Conservation (phyloP, 1,140 invertebrate genomes). For the Scaptodrosophila lebanonensis region DNA sequence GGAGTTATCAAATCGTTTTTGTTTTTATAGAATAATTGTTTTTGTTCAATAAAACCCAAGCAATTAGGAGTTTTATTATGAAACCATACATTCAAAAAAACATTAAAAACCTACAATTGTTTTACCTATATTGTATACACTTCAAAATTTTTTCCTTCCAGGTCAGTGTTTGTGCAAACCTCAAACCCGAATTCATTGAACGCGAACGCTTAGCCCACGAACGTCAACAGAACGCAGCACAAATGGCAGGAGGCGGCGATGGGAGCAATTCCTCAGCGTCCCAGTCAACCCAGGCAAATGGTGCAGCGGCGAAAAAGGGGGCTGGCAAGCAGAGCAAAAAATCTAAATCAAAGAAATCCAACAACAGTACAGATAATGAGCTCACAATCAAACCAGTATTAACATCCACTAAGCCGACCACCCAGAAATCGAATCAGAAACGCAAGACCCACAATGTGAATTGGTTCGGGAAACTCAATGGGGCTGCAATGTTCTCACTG, state of each 20-base stretch:
- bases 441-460: conserved; percentile 38
- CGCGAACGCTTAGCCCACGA: conserved; percentile 44
- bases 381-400: conserved; percentile 51
- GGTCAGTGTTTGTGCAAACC: conserved; percentile 59
- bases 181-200: conserved; percentile 50
- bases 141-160: conserved; percentile 39
- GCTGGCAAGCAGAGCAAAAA: conserved; percentile 53
- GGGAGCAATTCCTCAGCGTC: too few relatives aligned
- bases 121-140: too few relatives aligned
- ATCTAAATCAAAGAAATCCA: conserved; percentile 51
- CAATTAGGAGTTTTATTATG: too few relatives aligned
- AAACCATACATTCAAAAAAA: too few relatives aligned
- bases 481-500: conserved; percentile 59
- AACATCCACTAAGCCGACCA: conserved; percentile 22
- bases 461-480: conserved; percentile 33
- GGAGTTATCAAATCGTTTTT: too few relatives aligned
- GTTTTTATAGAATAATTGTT: too few relatives aligned
- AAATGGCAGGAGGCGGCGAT: conserved; percentile 49
- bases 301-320: conserved; percentile 25
- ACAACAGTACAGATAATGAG: conserved; percentile 43
- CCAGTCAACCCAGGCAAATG: conserved; percentile 21
- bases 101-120: neutral
- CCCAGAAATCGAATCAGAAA: conserved; percentile 57
- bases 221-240: conserved; percentile 14
- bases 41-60: too few relatives aligned